Base-by-base conservation (phyloP, 1,140 invertebrate species). In the Ostrea denselamellosa region DNA sequence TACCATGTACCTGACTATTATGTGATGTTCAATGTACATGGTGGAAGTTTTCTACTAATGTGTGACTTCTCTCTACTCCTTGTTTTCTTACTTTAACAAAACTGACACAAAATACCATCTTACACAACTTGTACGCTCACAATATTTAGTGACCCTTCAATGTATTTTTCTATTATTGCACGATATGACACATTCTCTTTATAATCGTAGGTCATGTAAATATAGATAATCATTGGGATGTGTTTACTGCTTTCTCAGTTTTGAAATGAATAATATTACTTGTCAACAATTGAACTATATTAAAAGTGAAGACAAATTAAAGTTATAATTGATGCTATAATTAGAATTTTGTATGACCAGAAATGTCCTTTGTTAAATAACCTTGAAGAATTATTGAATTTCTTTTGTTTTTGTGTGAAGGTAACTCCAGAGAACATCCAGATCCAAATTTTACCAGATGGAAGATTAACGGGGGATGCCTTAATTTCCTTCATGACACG, bases 381-480 rank as follows among this genome's bases (percentile, higher is more conserved):
- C 34, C 56, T 62, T 62, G 5, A 62, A 62, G 14, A 14, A 77
- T n/a, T 62, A 19, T 19, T 25, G 34, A 83, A 12, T n/a, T 83
- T 28, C 17, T 51, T 83, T 52, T 88, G 56, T 88, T 56, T 82
- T 87, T 65, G 91, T 65, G 91, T 92, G 9, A 87, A 94, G 94
- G 92, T 94, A 89, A 92, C 89, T 10, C 94, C 96, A 4, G 96
- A 96, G 56, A 88, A 87, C 87, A 94, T 96, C 71, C 96, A 96
- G 86, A 90, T 96, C 44, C 95, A 95, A 81, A 94, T 95, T 14
- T 92, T 94, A 91, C 83, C 94, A 89, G 94, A 96, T 87, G 95
- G 95, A 19, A 92, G 95, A 68, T 95, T 95, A 4, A 95, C 95
- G 44, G 95, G 96, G 25, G 96, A 96, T 77, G 95, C 96, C 7